A percentile compares a stretch with the other conserved stretches of the same genome.
These are phyloP conservation scores for Linyphia triangularis DNA, from an alignment of 2,888 invertebrate genomes.

Conservation along the genomic window DNA sequence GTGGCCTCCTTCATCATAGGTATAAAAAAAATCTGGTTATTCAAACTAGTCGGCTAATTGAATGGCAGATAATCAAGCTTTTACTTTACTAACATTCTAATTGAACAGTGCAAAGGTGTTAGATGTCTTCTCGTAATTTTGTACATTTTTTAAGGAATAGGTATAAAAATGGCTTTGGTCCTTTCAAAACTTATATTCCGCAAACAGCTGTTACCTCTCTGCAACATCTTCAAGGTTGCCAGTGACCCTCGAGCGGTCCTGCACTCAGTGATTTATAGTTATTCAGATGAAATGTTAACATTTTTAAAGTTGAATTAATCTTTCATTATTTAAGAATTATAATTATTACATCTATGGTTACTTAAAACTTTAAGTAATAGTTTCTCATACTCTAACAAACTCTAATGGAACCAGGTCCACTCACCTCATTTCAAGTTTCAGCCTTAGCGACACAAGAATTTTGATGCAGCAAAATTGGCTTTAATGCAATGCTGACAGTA, in stretches of 20 bases:
- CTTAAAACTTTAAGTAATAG: too few species aligned
- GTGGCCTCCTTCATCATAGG: too few species aligned
- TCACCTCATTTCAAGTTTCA: too few species aligned
- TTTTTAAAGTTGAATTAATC: too few species aligned
- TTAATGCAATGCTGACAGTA: background rate
- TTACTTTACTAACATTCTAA: too few species aligned
- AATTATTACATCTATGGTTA: too few species aligned
- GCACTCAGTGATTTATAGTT: background rate
- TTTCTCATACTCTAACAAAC: background rate
- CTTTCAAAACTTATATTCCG: slow-evolving; percentile 16
- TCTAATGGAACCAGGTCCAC: background rate
- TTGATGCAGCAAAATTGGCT: background rate
- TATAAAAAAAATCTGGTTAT: slow-evolving; percentile 8
- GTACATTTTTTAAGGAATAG: background rate
- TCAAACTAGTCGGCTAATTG: background rate
- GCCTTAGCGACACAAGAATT: background rate
- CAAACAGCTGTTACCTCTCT: background rate
- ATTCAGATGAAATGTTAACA: too few species aligned
- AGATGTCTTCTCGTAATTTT: background rate
- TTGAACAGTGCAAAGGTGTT: background rate
- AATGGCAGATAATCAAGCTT: too few species aligned
- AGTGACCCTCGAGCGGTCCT: slow-evolving; percentile 34
- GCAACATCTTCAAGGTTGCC: slow-evolving; percentile 11
- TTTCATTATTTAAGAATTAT: too few species aligned
- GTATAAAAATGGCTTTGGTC: slow-evolving; percentile 44